A percentile compares a stretch with the other conserved stretches of the same genome.
These are phyloP conservation scores for Laticauda laticaudata DNA, from an alignment of 2,113 vertebrate species.

Conservation along the genomic window DNA sequence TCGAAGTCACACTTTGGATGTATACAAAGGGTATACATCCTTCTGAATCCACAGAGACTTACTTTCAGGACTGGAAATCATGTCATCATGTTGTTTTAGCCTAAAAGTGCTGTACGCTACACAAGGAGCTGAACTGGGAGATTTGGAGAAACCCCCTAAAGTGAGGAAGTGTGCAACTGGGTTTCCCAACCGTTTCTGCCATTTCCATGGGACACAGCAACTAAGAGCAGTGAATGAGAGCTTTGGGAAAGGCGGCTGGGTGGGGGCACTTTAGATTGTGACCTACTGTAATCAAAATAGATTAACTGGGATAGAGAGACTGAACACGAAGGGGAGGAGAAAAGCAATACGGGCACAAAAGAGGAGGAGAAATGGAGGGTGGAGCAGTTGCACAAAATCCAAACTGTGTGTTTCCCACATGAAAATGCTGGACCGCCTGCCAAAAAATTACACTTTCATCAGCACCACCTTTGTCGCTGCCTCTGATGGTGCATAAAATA, in stretches of 20 bases:
- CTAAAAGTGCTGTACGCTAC: too few species aligned
- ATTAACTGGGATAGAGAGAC: neutral
- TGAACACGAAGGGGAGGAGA: neutral
- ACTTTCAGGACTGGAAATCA: too few species aligned
- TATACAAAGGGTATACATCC: too few species aligned
- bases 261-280: neutral
- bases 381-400: neutral
- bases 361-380: neutral
- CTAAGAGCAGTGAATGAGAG: neutral
- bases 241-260: neutral
- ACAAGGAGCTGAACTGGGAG: too few species aligned
- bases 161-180: too few species aligned
- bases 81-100: too few species aligned
- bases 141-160: too few species aligned
- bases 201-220: neutral
- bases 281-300: slow-evolving; percentile 9
- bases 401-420: neutral
- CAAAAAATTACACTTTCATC: neutral
- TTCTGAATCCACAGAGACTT: too few species aligned
- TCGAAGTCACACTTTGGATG: too few species aligned
- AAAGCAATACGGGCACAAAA: neutral
- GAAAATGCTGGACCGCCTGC: neutral
- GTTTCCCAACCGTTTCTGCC: too few species aligned
- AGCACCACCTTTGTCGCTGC: neutral
- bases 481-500: neutral